These are phyloP conservation scores for Drosophila parvula DNA, from an alignment of 1,140 invertebrate species.

Conservation along the genomic window DNA sequence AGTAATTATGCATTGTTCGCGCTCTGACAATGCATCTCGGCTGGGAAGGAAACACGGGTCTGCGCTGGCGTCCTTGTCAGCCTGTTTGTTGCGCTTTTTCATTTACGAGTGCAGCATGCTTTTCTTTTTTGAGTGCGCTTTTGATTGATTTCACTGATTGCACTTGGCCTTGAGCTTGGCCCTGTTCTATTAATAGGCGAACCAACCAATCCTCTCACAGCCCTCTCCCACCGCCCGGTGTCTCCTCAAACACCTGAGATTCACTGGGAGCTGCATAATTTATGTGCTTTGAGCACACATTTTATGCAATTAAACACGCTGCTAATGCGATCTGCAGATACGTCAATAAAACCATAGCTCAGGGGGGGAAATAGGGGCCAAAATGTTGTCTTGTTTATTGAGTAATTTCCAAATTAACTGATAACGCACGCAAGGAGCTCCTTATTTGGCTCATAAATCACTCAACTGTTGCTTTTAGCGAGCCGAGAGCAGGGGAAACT, in stretches of 20 bases:
- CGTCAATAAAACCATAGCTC: conserved; percentile 1
- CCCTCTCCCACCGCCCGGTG: not conserved
- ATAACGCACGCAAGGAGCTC: conserved; percentile 38
- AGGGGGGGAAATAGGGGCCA: conserved; percentile 9
- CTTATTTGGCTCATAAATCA: conserved; percentile 54
- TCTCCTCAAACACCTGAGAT: conserved; percentile 18
- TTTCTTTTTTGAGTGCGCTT: conserved; percentile 36
- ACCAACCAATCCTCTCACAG: not conserved
- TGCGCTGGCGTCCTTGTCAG: conserved; percentile 23
- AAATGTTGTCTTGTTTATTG: conserved; percentile 29
- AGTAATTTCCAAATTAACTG: conserved; percentile 55
- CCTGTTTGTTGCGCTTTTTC: conserved; percentile 24
- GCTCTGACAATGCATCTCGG: conserved; percentile 41
- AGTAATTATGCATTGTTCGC: conserved; percentile 78
- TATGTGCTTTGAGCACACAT: conserved; percentile 29
- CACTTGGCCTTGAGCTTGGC: conserved; percentile 69
- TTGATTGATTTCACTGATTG: conserved; percentile 75
- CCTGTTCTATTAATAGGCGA: conserved; percentile 44
- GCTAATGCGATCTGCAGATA: conserved; percentile 53
- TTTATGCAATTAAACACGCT: conserved; percentile 50
- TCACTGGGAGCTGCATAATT: conserved; percentile 14
- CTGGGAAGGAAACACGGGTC: conserved; percentile 3
- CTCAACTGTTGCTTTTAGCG: conserved; percentile 21
- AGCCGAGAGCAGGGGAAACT: not conserved
- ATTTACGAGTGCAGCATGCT: conserved; percentile 8